Conservation (phyloP, 1,140 invertebrate species). For the Drosophila yakuba region DNA sequence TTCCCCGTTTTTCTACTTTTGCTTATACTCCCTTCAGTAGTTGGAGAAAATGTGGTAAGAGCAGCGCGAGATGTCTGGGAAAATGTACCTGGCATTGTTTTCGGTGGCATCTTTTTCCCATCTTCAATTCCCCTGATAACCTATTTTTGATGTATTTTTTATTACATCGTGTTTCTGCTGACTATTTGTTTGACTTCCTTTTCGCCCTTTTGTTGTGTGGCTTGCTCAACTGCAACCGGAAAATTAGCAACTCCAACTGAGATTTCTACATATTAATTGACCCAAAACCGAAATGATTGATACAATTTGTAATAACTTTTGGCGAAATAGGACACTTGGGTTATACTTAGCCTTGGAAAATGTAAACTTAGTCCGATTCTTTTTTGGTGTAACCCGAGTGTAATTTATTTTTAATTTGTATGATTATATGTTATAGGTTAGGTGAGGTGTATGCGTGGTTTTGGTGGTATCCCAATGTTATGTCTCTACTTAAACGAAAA, state of each 20-base stretch:
- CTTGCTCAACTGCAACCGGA: slow-evolving; percentile 21
- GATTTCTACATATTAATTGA: slow-evolving; percentile 12
- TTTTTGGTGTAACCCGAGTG: too few relatives aligned
- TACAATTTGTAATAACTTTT: slow-evolving; percentile 20
- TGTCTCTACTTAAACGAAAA: background rate
- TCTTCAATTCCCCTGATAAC: background rate
- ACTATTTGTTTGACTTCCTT: slow-evolving; percentile 49
- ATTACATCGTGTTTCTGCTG: slow-evolving; percentile 11
- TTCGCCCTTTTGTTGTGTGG: slow-evolving; percentile 20
- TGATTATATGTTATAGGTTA: background rate
- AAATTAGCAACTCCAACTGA: slow-evolving; percentile 33
- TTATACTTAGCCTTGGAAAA: slow-evolving; percentile 20
- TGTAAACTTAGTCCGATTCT: background rate
- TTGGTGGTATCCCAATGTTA: background rate
- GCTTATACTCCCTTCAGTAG: slow-evolving; percentile 20
- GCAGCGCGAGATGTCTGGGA: slow-evolving; percentile 51
- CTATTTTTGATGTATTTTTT: slow-evolving; percentile 1
- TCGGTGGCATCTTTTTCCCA: background rate
- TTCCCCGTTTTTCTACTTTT: background rate
- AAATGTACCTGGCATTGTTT: slow-evolving; percentile 36
- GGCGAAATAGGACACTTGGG: background rate
- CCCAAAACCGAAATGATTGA: background rate
- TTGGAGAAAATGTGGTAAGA: slow-evolving; percentile 54
- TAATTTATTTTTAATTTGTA: background rate
- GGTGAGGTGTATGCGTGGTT: background rate